Conservation (phyloP, 2,797 vertebrate genomes). For the Microchirus variegatus region DNA sequence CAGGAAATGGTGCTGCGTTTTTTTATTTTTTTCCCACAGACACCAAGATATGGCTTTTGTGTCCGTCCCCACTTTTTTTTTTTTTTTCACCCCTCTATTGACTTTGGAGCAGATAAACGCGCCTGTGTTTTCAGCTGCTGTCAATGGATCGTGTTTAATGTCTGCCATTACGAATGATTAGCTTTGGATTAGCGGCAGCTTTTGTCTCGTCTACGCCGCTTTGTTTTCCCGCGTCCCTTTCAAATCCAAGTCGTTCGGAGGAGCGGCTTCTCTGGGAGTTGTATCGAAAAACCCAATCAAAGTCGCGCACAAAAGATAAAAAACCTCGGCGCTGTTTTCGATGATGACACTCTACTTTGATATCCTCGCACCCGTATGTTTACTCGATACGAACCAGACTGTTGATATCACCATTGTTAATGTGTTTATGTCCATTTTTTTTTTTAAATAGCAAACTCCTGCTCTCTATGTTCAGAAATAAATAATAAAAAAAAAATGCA, state of each 20-base stretch:
- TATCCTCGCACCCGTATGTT: conserved; percentile 7
- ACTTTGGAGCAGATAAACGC: conserved; percentile 59
- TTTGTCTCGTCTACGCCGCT: conserved; percentile 49
- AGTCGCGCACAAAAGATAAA: conserved; percentile 15
- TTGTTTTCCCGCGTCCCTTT: conserved; percentile 44
- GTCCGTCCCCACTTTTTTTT: conserved; percentile 30
- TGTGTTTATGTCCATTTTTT: conserved; percentile 22
- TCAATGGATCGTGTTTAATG: conserved; percentile 61
- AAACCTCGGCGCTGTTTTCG: conserved; percentile 19
- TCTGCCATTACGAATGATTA: conserved; percentile 70
- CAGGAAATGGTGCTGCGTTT: conserved; percentile 42
- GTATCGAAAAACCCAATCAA: conserved; percentile 36
- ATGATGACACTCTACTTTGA: conserved; percentile 31
- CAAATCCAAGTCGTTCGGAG: conserved; percentile 49
- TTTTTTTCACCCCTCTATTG: conserved; percentile 52
- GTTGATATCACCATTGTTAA: conserved; percentile 19
- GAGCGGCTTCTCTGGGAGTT: conserved; percentile 43
- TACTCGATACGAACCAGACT: conserved; percentile 14
- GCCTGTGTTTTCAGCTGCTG: conserved; percentile 53
- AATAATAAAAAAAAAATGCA: too few species aligned
- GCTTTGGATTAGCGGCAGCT: conserved; percentile 62
- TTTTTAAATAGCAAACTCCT: conserved; percentile 14
- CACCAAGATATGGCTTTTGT: conserved; percentile 38
- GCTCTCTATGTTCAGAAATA: conserved; percentile 3
- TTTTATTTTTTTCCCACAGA: conserved; percentile 22